These are phyloP conservation scores for Pseudomyrmex concolor DNA, from an alignment of 1,140 invertebrate genomes.

Conservation along the genomic window DNA sequence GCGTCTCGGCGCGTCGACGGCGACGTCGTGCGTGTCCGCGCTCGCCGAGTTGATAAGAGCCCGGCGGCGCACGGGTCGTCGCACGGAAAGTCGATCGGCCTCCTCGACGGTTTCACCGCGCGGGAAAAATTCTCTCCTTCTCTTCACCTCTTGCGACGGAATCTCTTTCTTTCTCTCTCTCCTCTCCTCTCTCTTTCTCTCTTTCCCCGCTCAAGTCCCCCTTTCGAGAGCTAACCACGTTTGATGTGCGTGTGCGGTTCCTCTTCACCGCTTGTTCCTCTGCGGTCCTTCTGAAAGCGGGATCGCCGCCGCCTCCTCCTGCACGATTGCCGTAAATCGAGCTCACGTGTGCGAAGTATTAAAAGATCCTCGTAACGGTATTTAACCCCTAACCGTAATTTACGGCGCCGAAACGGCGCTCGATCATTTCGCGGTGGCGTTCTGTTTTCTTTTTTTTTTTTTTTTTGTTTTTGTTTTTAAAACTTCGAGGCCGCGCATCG, in stretches of 20 bases:
- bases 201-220: constrained; percentile 41
- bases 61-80: constrained; percentile 51
- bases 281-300: constrained; percentile 42
- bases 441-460: constrained; percentile 1
- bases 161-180: constrained; percentile 11
- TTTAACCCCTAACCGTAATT: constrained; percentile 56
- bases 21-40: constrained; percentile 3
- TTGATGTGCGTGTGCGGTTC: background rate
- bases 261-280: background rate
- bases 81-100: constrained; percentile 71
- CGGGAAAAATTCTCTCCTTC: constrained; percentile 63
- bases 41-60: background rate
- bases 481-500: background rate
- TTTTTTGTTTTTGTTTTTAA: background rate
- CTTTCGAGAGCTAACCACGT: constrained; percentile 45
- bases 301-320: background rate
- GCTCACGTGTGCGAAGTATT: constrained; percentile 34
- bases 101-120: constrained; percentile 63
- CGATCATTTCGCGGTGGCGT: constrained; percentile 30
- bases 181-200: background rate
- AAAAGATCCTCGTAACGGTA: constrained; percentile 50
- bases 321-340: constrained; percentile 28
- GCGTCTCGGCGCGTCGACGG: constrained; percentile 12
- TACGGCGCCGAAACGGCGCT: constrained; percentile 42
- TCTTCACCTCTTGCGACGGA: background rate